phyloP scores from a whole-genome alignment of 37 sponge, comb jelly and placozoan genomes.

The Eunapius fragilis region DNA sequence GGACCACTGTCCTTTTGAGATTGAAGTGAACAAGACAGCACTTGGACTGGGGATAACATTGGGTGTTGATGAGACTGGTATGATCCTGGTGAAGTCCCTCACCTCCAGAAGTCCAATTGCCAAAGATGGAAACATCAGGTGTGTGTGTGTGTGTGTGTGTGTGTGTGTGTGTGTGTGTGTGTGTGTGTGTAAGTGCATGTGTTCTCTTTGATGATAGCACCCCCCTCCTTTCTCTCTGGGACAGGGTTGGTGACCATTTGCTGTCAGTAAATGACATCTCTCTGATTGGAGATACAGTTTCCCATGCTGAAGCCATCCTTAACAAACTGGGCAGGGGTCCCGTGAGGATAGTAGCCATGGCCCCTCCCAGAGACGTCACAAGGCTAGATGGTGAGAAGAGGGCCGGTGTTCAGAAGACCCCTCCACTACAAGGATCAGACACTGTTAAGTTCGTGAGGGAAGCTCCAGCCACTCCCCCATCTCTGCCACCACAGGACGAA shows the following conservation, averaged over 20 bases:
- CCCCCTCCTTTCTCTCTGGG: too few species aligned
- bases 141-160: neutral
- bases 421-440: neutral
- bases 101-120: constrained; percentile 44
- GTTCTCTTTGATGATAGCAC: neutral
- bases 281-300: constrained; percentile 20
- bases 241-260: constrained; percentile 70
- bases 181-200: constrained; percentile 1
- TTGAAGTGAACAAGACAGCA: constrained; percentile 63
- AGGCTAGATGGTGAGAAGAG: too few species aligned
- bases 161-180: constrained; percentile 6
- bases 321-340: constrained; percentile 59
- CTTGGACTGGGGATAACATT: constrained; percentile 64
- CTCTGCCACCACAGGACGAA: neutral
- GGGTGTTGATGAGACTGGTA: constrained; percentile 33
- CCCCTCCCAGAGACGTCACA: constrained; percentile 61
- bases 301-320: constrained; percentile 37
- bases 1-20: constrained; percentile 67
- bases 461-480: neutral
- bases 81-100: constrained; percentile 52
- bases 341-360: constrained; percentile 66
- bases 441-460: neutral
- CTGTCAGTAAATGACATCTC: constrained; percentile 60
- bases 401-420: too few species aligned
- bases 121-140: constrained; percentile 78